Evolutionary conservation across 2,888 invertebrate genomes (phyloP).

Genomic region (Sinelater perroti): DNA sequence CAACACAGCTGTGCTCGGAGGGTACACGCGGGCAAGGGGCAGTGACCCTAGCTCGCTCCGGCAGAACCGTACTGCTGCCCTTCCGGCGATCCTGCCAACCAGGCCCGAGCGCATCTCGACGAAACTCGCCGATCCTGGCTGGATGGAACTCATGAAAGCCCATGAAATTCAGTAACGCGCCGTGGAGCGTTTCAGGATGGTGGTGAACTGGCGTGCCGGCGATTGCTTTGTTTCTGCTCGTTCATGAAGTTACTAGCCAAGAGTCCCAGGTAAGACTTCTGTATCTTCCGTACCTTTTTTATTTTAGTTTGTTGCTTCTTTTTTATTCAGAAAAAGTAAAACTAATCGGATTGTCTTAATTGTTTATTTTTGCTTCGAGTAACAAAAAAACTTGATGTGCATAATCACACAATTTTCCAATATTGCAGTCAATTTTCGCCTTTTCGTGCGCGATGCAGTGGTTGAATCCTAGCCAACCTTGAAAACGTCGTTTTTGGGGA

Average conservation of each 20-base stretch:
- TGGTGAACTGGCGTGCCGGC: neutral
- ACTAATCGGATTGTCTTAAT: too few relatives aligned
- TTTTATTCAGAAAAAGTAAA: too few relatives aligned
- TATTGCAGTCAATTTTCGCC: too few relatives aligned
- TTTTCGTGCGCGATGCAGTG: too few relatives aligned
- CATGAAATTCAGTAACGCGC: conserved; percentile 25
- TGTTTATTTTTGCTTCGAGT: too few relatives aligned
- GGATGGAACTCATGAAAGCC: conserved; percentile 26
- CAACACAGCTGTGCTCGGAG: conserved; percentile 14
- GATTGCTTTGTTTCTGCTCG: neutral
- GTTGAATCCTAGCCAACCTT: neutral
- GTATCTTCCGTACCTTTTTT: too few relatives aligned
- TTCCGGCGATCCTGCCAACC: conserved; percentile 9
- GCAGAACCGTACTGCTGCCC: conserved; percentile 19
- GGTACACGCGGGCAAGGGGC: conserved; percentile 27
- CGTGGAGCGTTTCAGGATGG: conserved; percentile 23
- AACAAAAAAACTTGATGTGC: too few relatives aligned
- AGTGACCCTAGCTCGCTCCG: conserved; percentile 23
- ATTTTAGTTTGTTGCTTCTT: too few relatives aligned
- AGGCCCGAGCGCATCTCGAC: conserved; percentile 10
- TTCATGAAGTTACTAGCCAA: neutral
- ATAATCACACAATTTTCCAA: too few relatives aligned
- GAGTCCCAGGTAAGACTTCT: neutral
- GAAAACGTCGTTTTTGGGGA: neutral
- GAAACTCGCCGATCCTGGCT: conserved; percentile 18